Conservation (phyloP, 2,797 vertebrate genomes). For the Spinus olivaceus region DNA sequence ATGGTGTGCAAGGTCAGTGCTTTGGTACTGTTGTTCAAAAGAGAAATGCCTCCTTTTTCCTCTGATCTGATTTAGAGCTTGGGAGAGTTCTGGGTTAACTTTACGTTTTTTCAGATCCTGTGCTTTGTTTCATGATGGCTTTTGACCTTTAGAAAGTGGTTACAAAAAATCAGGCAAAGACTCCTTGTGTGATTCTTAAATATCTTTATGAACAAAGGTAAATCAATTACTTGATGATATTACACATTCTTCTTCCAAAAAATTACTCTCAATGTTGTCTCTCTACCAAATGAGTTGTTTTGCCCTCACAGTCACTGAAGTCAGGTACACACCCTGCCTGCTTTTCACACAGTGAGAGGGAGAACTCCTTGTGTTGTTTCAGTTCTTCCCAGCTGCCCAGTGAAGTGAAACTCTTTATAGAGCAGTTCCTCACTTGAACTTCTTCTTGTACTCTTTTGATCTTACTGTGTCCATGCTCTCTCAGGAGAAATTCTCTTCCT, state of each 20-base stretch:
- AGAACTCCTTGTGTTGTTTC: background rate
- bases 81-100: background rate
- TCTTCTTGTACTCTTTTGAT: background rate
- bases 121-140: background rate
- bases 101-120: background rate
- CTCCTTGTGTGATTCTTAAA: background rate
- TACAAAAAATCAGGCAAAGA: background rate
- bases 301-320: background rate
- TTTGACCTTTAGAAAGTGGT: background rate
- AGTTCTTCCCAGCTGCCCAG: background rate
- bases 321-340: background rate
- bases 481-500: background rate
- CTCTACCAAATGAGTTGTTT: background rate
- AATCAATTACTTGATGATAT: background rate
- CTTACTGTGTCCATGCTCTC: background rate
- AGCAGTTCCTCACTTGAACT: conserved; percentile 9
- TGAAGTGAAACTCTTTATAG: conserved; percentile 27
- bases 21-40: background rate
- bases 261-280: background rate
- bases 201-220: background rate
- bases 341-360: background rate
- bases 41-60: background rate
- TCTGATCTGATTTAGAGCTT: background rate
- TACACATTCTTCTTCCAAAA: background rate
- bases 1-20: background rate